Evolutionary conservation across 2,888 invertebrate species (phyloP).

Genomic region (Agelastica alni): DNA sequence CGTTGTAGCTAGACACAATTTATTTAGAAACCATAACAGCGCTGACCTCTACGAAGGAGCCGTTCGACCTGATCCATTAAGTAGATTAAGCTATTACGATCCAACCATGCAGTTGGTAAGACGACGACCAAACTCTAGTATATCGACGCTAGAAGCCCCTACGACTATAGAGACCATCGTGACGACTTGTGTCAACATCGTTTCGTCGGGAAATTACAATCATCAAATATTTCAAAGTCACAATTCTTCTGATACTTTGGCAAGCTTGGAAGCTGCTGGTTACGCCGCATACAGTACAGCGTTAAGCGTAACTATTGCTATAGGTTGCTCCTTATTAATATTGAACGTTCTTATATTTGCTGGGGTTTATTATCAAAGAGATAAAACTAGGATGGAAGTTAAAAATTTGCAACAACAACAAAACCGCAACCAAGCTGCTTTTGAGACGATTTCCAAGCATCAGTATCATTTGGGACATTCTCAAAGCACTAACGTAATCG

Average conservation of each 20-base stretch:
- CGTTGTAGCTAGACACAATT: constrained; percentile 83
- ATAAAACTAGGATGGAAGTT: constrained; percentile 77
- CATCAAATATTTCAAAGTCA: constrained; percentile 60
- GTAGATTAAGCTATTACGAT: constrained; percentile 66
- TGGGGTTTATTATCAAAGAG: constrained; percentile 81
- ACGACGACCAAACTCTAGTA: constrained; percentile 62
- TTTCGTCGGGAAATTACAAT: constrained; percentile 56
- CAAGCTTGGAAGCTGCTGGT: constrained; percentile 78
- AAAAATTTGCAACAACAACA: constrained; percentile 79
- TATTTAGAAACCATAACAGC: constrained; percentile 88
- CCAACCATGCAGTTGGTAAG: constrained; percentile 66
- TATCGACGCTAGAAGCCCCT: constrained; percentile 66
- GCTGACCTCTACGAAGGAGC: constrained; percentile 87
- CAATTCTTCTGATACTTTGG: constrained; percentile 75
- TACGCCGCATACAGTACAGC: constrained; percentile 78
- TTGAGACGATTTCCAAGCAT: constrained; percentile 79
- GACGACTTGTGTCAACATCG: constrained; percentile 72
- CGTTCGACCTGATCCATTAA: constrained; percentile 82
- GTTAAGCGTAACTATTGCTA: constrained; percentile 77
- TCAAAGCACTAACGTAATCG: constrained; percentile 79
- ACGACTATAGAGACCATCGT: constrained; percentile 73
- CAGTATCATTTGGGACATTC: constrained; percentile 77
- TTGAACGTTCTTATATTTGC: constrained; percentile 83
- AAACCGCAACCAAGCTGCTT: constrained; percentile 65
- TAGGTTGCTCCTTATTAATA: constrained; percentile 79